A percentile compares a stretch with the other conserved stretches of the same genome.
These are phyloP conservation scores for Dendrolimus punctatus DNA, from an alignment of 1,140 invertebrate genomes.

Conservation along the genomic window DNA sequence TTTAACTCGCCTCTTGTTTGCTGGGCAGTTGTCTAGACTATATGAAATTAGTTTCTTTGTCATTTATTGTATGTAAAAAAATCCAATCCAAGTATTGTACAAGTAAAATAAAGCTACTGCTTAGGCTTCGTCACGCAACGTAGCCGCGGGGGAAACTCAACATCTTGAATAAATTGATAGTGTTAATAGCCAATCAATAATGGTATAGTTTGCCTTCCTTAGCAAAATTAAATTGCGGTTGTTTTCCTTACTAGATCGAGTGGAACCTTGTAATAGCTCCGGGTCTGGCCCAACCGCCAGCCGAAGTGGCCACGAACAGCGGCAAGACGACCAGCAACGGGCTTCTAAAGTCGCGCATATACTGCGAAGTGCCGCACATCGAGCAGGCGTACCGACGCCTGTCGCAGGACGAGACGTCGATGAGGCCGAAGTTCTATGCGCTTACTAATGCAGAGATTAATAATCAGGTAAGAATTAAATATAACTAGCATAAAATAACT, in stretches of 20 bases:
- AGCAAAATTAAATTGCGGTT: background rate
- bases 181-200: too few species aligned
- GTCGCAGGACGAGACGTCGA: slow-evolving; percentile 82
- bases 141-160: too few species aligned
- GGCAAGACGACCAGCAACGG: slow-evolving; percentile 40
- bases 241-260: slow-evolving; percentile 76
- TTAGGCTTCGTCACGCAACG: too few species aligned
- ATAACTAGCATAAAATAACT: slow-evolving; percentile 3
- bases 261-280: slow-evolving; percentile 86
- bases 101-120: too few species aligned
- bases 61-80: too few species aligned
- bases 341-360: slow-evolving; percentile 72
- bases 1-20: too few species aligned
- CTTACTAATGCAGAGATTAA: slow-evolving; percentile 83
- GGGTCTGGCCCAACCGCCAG: slow-evolving; percentile 42
- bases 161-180: too few species aligned
- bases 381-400: slow-evolving; percentile 84
- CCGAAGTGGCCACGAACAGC: slow-evolving; percentile 29
- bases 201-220: too few species aligned
- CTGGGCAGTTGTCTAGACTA: too few species aligned
- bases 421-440: slow-evolving; percentile 91
- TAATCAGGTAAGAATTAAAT: slow-evolving; percentile 72
- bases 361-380: slow-evolving; percentile 84
- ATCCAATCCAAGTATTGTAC: too few species aligned
- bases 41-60: too few species aligned